These are phyloP conservation scores for Cryptotermes secundus DNA, from an alignment of 1,140 invertebrate genomes.

Conservation along the genomic window DNA sequence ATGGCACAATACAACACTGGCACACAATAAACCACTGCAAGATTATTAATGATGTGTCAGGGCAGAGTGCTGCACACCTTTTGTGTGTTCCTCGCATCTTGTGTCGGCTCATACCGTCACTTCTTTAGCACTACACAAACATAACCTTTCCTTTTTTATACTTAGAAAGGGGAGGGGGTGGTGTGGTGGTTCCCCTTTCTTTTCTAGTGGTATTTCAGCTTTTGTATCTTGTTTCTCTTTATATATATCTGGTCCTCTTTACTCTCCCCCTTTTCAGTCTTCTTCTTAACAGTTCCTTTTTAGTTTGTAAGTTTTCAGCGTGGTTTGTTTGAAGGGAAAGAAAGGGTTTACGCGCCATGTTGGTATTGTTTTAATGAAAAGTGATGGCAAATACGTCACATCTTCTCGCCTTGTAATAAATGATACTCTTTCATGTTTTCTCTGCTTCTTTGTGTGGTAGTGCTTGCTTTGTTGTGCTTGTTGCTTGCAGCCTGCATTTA, in stretches of 20 bases:
- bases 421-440: not conserved
- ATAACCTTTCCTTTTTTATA: not conserved
- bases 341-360: not conserved
- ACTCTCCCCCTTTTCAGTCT: not conserved
- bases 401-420: not conserved
- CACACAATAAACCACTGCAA: not conserved
- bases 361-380: constrained; percentile 1
- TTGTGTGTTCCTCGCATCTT: not conserved
- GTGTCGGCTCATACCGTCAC: not conserved
- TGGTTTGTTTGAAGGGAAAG: not conserved
- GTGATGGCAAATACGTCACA: not conserved
- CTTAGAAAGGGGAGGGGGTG: not conserved
- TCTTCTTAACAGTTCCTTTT: not conserved
- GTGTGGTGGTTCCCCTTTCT: not conserved
- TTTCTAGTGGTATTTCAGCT: constrained; percentile 15
- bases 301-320: not conserved
- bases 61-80: constrained; percentile 7
- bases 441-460: not conserved
- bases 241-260: constrained; percentile 5
- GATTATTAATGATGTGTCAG: constrained; percentile 9
- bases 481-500: not conserved
- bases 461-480: not conserved
- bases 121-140: constrained; percentile 5
- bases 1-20: not conserved
- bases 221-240: constrained; percentile 7